Conservation (phyloP, 2,888 invertebrate genomes). For the Protodeltote pygarga region DNA sequence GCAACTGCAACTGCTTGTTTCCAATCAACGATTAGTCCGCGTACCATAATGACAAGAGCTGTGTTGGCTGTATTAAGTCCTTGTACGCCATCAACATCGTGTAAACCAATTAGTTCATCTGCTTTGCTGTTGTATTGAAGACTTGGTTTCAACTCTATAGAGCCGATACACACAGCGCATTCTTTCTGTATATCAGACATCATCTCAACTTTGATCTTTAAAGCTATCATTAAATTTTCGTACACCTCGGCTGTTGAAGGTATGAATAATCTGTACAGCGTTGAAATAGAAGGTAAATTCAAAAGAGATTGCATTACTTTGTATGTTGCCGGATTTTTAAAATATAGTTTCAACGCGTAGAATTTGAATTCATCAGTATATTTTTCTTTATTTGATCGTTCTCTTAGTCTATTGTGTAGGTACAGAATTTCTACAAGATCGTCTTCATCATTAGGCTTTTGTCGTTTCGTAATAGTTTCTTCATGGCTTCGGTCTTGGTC, state of each 20-base stretch:
- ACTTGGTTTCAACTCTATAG: slow-evolving; percentile 17
- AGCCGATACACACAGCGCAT: slow-evolving; percentile 38
- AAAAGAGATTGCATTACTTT: slow-evolving; percentile 18
- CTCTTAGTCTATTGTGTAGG: slow-evolving; percentile 6
- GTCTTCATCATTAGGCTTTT: no score
- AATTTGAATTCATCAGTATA: slow-evolving; percentile 18
- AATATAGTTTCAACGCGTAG: slow-evolving; percentile 38
- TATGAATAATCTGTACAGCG: slow-evolving; percentile 17
- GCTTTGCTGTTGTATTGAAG: slow-evolving; percentile 35
- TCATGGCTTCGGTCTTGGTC: no score
- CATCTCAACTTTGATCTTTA: slow-evolving; percentile 30
- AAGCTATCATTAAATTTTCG: slow-evolving; percentile 18
- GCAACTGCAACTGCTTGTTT: slow-evolving; percentile 26
- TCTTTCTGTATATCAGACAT: slow-evolving; percentile 41
- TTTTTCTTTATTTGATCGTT: not conserved
- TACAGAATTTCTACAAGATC: slow-evolving; percentile 18
- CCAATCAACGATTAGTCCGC: slow-evolving; percentile 47
- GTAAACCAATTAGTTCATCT: slow-evolving; percentile 43
- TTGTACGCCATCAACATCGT: slow-evolving; percentile 35
- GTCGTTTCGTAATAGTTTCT: no score
- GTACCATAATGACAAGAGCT: slow-evolving; percentile 34
- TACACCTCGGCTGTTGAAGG: slow-evolving; percentile 5
- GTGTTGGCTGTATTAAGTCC: slow-evolving; percentile 18
- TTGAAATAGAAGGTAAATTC: slow-evolving; percentile 26
- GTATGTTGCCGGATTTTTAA: slow-evolving; percentile 29